Base-by-base conservation (phyloP, 2,797 vertebrate genomes). In the Channallabes apus region DNA sequence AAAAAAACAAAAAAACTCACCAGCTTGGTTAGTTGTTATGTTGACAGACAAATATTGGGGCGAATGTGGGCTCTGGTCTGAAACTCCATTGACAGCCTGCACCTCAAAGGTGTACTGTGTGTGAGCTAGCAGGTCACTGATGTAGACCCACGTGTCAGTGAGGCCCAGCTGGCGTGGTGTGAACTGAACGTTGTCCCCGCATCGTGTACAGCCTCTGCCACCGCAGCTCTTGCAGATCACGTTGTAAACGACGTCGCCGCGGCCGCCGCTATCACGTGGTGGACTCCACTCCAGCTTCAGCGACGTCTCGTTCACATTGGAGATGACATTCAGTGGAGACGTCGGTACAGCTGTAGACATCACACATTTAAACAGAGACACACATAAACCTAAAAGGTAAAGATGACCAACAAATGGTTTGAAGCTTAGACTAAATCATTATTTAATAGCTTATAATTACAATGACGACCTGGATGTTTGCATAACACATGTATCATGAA, bases 51-150 rank as follows among this genome's bases (percentile, higher is more conserved):
- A 90, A 0, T 98, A 98, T 84, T 98, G 97, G 0, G 98, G 98
- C 0, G 98, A 98, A 93, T 98, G 97, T 22, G 97, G 98, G 90
- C 97, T 99, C 95, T 99, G 98, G 92, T 99, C 97, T 0, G 98
- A 99, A 91, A 99, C 98, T 0, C 98, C 98, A 0, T 99, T 99
- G 90, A 99, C 97, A 0, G 98, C 97, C 93, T 99, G 98, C 92
- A 99, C 96, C 95, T 99, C 97, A 1, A 99, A 99, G 83, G 98
- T 99, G 94, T 99, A 99, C 93, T 98, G 97, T 0, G 98, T 99
- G 96, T 99, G 97, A 0, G 98, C 98, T 89, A 99, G 91, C 88
- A 99, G 96, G 90, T 99, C 97, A 0, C 96, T 98, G 92, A 99
- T 98, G 92, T 97, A 97, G 85, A 99, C 95, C 59, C 96, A 96